Percentiles rank a stretch among this genome's conserved stretches.
Conservation (phyloP, 2,797 vertebrate genomes). For the Rhynchonycteris naso region DNA sequence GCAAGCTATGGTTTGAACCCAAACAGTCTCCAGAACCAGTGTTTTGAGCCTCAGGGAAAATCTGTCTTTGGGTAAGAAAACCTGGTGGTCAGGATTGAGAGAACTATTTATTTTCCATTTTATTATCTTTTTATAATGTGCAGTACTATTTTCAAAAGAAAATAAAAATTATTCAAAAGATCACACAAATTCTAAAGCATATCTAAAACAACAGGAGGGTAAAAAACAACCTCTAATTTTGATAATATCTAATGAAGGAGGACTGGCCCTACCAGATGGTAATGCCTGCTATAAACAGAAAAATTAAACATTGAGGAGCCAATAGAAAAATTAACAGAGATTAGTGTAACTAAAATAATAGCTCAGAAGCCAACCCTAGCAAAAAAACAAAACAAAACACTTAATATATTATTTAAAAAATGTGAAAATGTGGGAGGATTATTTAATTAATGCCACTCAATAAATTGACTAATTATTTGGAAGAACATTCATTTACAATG, state of each 20-base stretch:
- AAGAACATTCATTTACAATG: conserved; percentile 12
- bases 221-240: not conserved
- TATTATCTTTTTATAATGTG: not conserved
- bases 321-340: conserved; percentile 26
- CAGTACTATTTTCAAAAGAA: conserved; percentile 40
- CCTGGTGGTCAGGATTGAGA: not conserved
- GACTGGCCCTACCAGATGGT: not conserved
- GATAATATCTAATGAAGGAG: conserved; percentile 20
- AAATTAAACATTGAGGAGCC: not conserved
- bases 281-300: conserved; percentile 5
- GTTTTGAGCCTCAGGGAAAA: not conserved
- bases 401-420: not conserved
- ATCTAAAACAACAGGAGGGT: not conserved
- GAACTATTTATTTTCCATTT: not conserved
- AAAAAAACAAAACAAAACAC: too few species aligned
- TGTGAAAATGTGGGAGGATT: not conserved
- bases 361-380: not conserved
- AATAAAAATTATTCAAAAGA: conserved; percentile 52
- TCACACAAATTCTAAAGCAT: not conserved
- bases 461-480: not conserved
- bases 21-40: not conserved
- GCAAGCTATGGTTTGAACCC: not conserved
- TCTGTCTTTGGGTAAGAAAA: not conserved
- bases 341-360: not conserved
- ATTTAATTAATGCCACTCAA: not conserved